Evolutionary conservation across 2,113 vertebrate genomes (phyloP).

Genomic region (Acanthochromis polyacanthus): DNA sequence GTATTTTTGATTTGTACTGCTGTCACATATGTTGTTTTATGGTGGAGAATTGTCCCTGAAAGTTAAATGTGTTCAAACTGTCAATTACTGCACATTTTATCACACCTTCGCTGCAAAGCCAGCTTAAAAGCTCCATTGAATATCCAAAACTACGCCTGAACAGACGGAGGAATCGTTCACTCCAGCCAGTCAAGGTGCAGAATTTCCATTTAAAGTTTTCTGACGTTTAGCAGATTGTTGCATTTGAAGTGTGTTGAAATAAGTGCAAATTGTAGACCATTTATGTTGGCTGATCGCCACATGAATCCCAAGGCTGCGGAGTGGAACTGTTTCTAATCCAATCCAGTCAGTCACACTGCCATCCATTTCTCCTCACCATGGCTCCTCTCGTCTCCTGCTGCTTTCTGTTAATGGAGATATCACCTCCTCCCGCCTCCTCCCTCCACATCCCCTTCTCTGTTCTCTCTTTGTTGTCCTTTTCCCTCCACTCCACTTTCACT

Average conservation of each 20-base stretch:
- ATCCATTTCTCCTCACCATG: conserved; percentile 44
- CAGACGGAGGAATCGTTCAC: conserved; percentile 43
- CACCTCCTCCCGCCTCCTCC: conserved; percentile 40
- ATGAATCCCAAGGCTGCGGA: conserved; percentile 27
- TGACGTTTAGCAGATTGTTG: conserved; percentile 24
- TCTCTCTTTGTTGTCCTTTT: conserved; percentile 59
- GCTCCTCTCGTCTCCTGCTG: conserved; percentile 52
- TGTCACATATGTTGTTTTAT: not conserved
- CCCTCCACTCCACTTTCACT: conserved; percentile 58
- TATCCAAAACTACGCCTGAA: conserved; percentile 5
- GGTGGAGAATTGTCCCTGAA: not conserved
- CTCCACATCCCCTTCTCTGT: conserved; percentile 8
- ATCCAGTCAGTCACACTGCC: conserved; percentile 64
- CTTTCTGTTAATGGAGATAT: conserved; percentile 77
- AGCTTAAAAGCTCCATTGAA: not conserved
- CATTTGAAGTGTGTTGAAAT: conserved; percentile 54
- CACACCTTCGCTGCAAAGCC: not conserved
- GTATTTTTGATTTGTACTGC: not conserved
- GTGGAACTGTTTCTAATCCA: conserved; percentile 64
- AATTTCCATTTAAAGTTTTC: conserved; percentile 45
- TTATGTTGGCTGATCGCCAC: conserved; percentile 35
- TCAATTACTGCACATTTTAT: not conserved
- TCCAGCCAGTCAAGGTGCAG: conserved; percentile 8
- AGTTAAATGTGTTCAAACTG: conserved; percentile 3
- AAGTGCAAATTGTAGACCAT: conserved; percentile 33